phyloP scores from a whole-genome alignment of 1,140 invertebrate species.

The Trichonephila inaurata region DNA sequence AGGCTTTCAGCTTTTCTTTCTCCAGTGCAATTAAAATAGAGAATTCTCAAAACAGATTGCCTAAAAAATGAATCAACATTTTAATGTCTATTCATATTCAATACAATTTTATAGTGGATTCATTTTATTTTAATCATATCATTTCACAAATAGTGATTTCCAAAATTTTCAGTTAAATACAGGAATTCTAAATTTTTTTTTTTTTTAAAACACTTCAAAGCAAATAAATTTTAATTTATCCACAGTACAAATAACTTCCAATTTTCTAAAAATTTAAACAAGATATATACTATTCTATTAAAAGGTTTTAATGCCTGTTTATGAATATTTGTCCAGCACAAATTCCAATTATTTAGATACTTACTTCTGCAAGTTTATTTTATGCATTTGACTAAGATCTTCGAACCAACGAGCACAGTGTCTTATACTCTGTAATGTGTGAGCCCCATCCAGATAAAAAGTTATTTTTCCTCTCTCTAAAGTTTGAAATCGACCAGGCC shows the following conservation, averaged over 20 bases:
- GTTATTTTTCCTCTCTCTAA: constrained; percentile 80
- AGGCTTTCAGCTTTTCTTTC: constrained; percentile 85
- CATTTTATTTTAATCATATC: too few relatives aligned
- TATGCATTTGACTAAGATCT: constrained; percentile 77
- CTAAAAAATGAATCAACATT: neutral
- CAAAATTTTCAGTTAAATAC: neutral
- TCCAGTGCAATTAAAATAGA: constrained; percentile 94
- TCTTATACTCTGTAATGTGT: constrained; percentile 93
- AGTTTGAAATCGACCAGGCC: constrained; percentile 83
- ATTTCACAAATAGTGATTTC: neutral
- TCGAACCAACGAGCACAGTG: constrained; percentile 92
- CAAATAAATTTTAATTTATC: too few relatives aligned
- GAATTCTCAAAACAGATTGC: constrained; percentile 80
- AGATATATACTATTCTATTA: too few relatives aligned
- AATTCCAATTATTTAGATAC: neutral
- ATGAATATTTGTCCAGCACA: too few relatives aligned
- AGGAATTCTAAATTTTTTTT: neutral
- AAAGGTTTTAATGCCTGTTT: too few relatives aligned
- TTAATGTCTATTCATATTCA: too few relatives aligned
- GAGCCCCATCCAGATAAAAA: constrained; percentile 96
- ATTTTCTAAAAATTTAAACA: too few relatives aligned
- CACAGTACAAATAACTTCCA: too few relatives aligned
- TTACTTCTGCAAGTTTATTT: neutral
- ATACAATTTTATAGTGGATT: too few relatives aligned
- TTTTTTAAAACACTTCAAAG: too few relatives aligned